These are phyloP conservation scores for Nyctibius bracteatus DNA, from an alignment of 2,113 vertebrate species.

Conservation along the genomic window DNA sequence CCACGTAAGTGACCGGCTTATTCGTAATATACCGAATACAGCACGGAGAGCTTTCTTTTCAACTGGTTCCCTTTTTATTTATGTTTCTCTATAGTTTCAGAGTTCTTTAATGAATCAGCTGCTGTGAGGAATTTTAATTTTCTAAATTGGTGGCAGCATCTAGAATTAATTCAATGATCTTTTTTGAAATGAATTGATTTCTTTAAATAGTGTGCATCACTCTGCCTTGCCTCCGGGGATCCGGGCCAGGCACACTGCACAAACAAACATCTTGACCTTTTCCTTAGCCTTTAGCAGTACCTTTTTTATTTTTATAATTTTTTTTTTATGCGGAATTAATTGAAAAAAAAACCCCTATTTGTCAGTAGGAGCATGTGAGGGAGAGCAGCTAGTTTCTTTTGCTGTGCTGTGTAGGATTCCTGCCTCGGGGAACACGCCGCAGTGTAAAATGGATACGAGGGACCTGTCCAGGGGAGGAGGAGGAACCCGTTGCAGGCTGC, in stretches of 20 bases:
- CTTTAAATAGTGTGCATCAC: slow-evolving; percentile 63
- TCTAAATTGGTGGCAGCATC: slow-evolving; percentile 57
- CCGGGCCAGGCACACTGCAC: slow-evolving; percentile 37
- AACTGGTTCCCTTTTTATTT: slow-evolving; percentile 36
- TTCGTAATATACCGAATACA: neutral
- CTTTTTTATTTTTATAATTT: neutral
- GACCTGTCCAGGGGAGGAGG: neutral
- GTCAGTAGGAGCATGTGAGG: neutral
- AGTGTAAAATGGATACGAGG: neutral
- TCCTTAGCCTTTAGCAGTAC: slow-evolving; percentile 60
- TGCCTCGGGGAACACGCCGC: neutral
- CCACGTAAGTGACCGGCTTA: neutral
- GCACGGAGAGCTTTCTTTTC: slow-evolving; percentile 15
- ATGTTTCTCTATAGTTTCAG: slow-evolving; percentile 44
- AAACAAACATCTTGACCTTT: slow-evolving; percentile 72
- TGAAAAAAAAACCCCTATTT: neutral
- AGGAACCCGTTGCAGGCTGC: neutral
- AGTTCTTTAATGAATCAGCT: slow-evolving; percentile 58
- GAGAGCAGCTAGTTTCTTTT: neutral
- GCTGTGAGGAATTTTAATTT: slow-evolving; percentile 61
- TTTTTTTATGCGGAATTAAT: slow-evolving; percentile 22
- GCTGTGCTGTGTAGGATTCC: slow-evolving; percentile 11
- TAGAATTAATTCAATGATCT: slow-evolving; percentile 66
- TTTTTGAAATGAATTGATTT: slow-evolving; percentile 68
- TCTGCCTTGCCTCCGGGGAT: slow-evolving; percentile 38